Evolutionary conservation across 2,888 invertebrate genomes (phyloP).

Genomic region (Sepiola atlantica): DNA sequence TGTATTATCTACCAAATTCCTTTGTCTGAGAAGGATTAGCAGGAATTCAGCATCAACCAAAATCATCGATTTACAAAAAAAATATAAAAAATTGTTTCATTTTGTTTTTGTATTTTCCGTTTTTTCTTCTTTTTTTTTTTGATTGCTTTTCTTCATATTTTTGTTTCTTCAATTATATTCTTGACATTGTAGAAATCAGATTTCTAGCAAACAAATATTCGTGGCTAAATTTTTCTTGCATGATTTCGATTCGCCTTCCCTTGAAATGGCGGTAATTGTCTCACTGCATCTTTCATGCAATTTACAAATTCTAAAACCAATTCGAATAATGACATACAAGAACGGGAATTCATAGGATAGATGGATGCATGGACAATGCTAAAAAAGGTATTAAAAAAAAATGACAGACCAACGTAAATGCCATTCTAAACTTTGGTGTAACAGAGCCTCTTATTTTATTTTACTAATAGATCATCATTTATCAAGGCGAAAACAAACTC

Average conservation of each 20-base stretch:
- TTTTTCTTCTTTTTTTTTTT: no score
- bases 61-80: neutral
- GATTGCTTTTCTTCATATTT: no score
- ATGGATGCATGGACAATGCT: no score
- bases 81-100: no score
- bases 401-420: no score
- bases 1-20: constrained; percentile 32
- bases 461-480: no score
- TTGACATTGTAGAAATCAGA: neutral
- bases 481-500: no score
- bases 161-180: neutral
- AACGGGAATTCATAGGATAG: no score
- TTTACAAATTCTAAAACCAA: neutral
- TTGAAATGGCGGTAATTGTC: neutral
- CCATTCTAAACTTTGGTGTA: no score
- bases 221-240: neutral
- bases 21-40: constrained; percentile 1
- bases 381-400: neutral
- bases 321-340: no score
- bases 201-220: neutral
- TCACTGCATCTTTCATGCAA: neutral
- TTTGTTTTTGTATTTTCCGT: no score
- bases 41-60: neutral
- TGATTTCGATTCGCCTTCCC: neutral
- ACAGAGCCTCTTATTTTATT: no score